phyloP scores from a whole-genome alignment of 2,888 invertebrate species.

The Dastarcus helophoroides region DNA sequence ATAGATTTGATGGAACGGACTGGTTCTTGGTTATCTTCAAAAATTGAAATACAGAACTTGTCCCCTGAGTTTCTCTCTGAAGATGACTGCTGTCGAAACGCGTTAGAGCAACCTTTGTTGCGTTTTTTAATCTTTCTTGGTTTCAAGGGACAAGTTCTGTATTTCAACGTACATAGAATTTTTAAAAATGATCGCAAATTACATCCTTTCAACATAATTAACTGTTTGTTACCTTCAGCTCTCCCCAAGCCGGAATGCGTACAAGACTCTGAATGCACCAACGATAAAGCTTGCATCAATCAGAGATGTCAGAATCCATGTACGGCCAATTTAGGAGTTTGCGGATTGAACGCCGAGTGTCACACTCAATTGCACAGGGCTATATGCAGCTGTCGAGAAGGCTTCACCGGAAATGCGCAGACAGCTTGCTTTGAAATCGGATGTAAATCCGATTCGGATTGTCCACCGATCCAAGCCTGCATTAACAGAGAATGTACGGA shows the following conservation, averaged over 20 bases:
- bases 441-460: constrained; percentile 75
- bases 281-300: constrained; percentile 72
- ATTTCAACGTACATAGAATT: no score
- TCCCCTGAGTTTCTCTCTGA: no score
- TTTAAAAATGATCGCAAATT: no score
- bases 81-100: no score
- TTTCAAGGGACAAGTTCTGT: no score
- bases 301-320: constrained; percentile 67
- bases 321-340: constrained; percentile 48
- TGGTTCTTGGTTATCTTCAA: no score
- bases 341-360: constrained; percentile 70
- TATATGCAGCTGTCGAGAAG: constrained; percentile 69
- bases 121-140: no score
- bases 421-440: constrained; percentile 69
- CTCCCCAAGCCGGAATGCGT: constrained; percentile 65
- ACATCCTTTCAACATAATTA: no score
- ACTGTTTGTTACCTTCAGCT: no score
- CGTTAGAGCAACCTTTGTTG: no score
- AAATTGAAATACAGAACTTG: no score
- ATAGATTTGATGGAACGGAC: no score
- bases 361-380: constrained; percentile 68
- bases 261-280: constrained; percentile 66
- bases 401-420: constrained; percentile 75
- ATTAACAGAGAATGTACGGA: constrained; percentile 70
- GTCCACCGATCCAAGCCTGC: constrained; percentile 70